Conservation (phyloP, 2,113 vertebrate genomes). For the Tachuris rubrigastra region DNA sequence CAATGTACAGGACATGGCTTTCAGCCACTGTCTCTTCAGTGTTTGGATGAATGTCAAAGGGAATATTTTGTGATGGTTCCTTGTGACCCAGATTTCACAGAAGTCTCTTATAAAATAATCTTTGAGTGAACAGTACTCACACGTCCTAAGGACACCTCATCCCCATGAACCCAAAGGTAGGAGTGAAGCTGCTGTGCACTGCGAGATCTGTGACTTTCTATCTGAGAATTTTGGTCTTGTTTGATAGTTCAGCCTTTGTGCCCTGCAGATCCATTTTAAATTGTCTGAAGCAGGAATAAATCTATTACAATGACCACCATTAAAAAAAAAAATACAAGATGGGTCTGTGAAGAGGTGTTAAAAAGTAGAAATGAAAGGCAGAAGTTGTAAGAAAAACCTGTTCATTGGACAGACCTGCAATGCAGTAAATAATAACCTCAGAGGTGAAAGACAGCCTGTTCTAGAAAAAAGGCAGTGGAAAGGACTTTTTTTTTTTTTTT, state of each 20-base stretch:
- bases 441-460: constrained; percentile 44
- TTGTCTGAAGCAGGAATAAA: constrained; percentile 32
- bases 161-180: not conserved
- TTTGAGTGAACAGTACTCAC: not conserved
- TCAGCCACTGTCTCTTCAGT: not conserved
- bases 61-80: constrained; percentile 43
- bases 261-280: constrained; percentile 44
- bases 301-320: constrained; percentile 40
- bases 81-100: constrained; percentile 51
- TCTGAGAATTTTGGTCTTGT: constrained; percentile 23
- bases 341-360: constrained; percentile 51
- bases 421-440: constrained; percentile 64
- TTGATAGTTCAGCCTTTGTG: constrained; percentile 53
- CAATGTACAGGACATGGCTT: not conserved
- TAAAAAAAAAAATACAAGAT: not conserved
- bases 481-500: not conserved
- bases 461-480: constrained; percentile 19
- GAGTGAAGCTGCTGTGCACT: not conserved
- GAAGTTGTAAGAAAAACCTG: constrained; percentile 57
- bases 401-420: constrained; percentile 37
- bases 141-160: constrained; percentile 6
- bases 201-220: constrained; percentile 9
- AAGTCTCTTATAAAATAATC: constrained; percentile 11
- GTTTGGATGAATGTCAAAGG: constrained; percentile 28
- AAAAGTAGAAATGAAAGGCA: constrained; percentile 50